Evolutionary conservation across 2,888 invertebrate species (phyloP), one percentile per base, ranked within the genome.

Genomic region (Odontomyia ornata): DNA sequence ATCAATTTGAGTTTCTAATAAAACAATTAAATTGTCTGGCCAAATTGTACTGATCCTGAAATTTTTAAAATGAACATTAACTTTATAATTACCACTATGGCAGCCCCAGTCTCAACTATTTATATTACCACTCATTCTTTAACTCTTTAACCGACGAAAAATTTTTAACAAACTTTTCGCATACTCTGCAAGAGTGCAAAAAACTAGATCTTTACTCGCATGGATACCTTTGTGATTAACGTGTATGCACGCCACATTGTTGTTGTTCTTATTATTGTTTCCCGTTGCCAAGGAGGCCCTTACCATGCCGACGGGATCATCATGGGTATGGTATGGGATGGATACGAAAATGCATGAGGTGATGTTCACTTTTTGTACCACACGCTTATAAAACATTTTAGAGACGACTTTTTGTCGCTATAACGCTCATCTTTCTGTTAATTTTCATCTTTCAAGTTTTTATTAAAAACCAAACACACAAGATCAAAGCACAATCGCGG

Each of bases 351-450:
- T 73, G 57, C 73, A 73, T 57, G 73, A 73, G 57, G 73, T 57
- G 73, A 73, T 57, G 73, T 73, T 57, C 23, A 15, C 36, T 73
- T 73, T 73, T 73, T 73, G 11, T 21, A 18, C 21, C 57, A 25
- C 25, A 47, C 69, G 25, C 69, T 46, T 46, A 52, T 13, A 56
- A 72, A 72, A 75, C 67, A 46, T 65, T 67, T 72, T 57, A 77
- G 76, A 77, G 78, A 78, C 78, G 60, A 78, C 78, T 78, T 78
- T 76, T 78, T 78, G 23, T 67, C 21, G 56, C 36, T 73, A 60
- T 57, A 73, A 73, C 52, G 57, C 47, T 72, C 72, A 71, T 72
- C 62, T 56, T 76, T 78, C 72, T 72, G 72, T 71, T 76, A 62
- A 71, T 76, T 78, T 78, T 72, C 72, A 71, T 78, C 71, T 64